Evolutionary conservation across 2,888 invertebrate genomes (phyloP).

Genomic region (Nomada ruficornis): DNA sequence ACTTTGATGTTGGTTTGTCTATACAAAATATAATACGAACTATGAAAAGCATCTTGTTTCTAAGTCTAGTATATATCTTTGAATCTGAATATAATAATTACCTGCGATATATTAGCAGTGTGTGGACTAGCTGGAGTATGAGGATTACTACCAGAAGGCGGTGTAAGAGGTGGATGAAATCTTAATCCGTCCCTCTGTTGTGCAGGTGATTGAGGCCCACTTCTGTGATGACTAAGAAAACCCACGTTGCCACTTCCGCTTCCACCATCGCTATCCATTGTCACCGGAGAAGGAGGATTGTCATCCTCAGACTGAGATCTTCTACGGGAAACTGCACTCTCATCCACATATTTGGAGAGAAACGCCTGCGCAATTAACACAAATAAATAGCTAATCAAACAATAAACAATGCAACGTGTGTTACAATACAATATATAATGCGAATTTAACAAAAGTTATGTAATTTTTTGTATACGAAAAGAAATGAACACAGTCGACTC

Average conservation of each 20-base stretch:
- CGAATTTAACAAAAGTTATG: conserved; percentile 39
- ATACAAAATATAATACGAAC: conserved; percentile 37
- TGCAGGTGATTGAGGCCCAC: conserved; percentile 88
- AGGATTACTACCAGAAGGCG: conserved; percentile 92
- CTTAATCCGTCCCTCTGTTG: conserved; percentile 88
- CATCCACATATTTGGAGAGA: conserved; percentile 96
- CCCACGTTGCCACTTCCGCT: conserved; percentile 76
- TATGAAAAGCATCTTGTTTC: neutral
- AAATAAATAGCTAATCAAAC: neutral
- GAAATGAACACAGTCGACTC: neutral
- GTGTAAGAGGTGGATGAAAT: conserved; percentile 94
- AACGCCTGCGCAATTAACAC: conserved; percentile 87
- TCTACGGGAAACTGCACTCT: conserved; percentile 92
- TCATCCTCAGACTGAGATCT: conserved; percentile 97
- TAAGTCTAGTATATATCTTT: conserved; percentile 1
- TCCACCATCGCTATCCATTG: conserved; percentile 89
- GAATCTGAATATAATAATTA: conserved; percentile 48
- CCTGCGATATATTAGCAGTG: conserved; percentile 85
- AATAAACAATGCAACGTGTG: conserved; percentile 34
- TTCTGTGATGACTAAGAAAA: conserved; percentile 85
- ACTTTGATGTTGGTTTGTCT: conserved; percentile 86
- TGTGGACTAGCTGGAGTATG: conserved; percentile 94
- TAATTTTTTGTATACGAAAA: neutral
- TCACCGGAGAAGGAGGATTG: conserved; percentile 97
- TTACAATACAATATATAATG: neutral